Percentiles rank a stretch among this genome's conserved stretches.
These are phyloP conservation scores for Cyaniris semiargus DNA, from an alignment of 2,888 invertebrate species.

Conservation along the genomic window DNA sequence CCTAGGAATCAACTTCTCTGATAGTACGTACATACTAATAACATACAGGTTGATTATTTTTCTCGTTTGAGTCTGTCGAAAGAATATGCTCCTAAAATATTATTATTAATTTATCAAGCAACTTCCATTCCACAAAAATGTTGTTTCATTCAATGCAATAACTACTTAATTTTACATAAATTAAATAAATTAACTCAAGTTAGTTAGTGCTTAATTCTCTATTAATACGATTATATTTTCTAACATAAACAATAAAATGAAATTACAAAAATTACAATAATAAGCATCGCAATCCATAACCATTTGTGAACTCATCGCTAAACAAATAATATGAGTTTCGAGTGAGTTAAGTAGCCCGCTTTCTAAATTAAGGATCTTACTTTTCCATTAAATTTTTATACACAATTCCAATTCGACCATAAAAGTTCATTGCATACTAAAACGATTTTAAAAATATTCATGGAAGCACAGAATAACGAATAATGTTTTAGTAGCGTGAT, in stretches of 20 bases:
- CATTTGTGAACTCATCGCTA: constrained; percentile 1
- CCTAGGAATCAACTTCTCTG: too few relatives aligned
- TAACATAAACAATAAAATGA: background rate
- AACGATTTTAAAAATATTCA: constrained; percentile 31
- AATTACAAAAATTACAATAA: background rate
- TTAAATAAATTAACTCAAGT: too few relatives aligned
- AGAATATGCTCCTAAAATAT: too few relatives aligned
- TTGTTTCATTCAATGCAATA: too few relatives aligned
- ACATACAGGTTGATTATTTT: background rate
- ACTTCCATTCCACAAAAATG: too few relatives aligned
- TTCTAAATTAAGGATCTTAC: constrained; percentile 27
- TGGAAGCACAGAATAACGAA: constrained; percentile 24
- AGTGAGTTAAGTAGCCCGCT: background rate
- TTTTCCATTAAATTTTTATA: constrained; percentile 27
- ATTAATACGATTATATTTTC: too few relatives aligned
- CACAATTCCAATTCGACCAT: constrained; percentile 26
- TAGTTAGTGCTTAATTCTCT: too few relatives aligned
- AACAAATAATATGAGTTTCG: constrained; percentile 6
- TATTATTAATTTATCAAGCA: too few relatives aligned
- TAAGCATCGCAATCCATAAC: background rate
- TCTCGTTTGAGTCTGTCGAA: too few relatives aligned
- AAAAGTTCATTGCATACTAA: constrained; percentile 31
- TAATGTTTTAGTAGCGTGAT: constrained; percentile 30
- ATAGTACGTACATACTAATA: background rate
- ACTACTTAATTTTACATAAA: too few relatives aligned